Evolutionary conservation across 2,113 vertebrate species (phyloP), one percentile per base, ranked within the genome.

Genomic region (Ornithorhynchus anatinus): DNA sequence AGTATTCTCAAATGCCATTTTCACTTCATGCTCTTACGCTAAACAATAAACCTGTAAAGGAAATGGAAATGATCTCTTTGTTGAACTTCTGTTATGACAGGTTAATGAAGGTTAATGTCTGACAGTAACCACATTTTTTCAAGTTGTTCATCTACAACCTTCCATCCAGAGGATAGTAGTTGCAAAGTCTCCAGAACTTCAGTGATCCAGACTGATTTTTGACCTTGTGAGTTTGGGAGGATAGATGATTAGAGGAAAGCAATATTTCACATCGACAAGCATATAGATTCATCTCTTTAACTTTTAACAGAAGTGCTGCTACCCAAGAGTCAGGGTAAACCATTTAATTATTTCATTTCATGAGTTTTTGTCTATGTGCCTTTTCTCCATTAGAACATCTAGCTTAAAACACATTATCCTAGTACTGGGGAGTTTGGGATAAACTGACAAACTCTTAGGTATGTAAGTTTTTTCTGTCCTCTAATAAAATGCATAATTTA

Each of bases 401-500:
- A 72, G 57, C 69, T 78, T 37, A 4, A 84, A 74, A 72, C 47
- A 59, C 35, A 62, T 67, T n/a, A 32, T 40, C n/a, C n/a, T n/a
- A n/a, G n/a, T 44, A 43, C 57, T 57, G 47, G 79, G 72, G 67
- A 90, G 74, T 75, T 85, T 54, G 59, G 79, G 72, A 84, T 79
- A 86, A 85, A 87, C 38, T 84, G 79, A 85, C 23, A 74, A 45
- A 17, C 40, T 89, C 57, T 71, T 86, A 84, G 85, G 79, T 32
- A 75, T n/a, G 71, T 52, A 45, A 10, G 20, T 66, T 77, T 66
- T 82, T 68, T 48, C 60, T 64, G 13, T 48, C 82, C 63, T 40
- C 70, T 89, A 87, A 91, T 79, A 69, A 76, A 85, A 47, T 77
- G 73, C 39, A 59, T 86, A 80, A 86, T 89, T 88, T 88, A 88